Conservation (phyloP, 2,888 invertebrate species). For the Lobophora halterata region DNA sequence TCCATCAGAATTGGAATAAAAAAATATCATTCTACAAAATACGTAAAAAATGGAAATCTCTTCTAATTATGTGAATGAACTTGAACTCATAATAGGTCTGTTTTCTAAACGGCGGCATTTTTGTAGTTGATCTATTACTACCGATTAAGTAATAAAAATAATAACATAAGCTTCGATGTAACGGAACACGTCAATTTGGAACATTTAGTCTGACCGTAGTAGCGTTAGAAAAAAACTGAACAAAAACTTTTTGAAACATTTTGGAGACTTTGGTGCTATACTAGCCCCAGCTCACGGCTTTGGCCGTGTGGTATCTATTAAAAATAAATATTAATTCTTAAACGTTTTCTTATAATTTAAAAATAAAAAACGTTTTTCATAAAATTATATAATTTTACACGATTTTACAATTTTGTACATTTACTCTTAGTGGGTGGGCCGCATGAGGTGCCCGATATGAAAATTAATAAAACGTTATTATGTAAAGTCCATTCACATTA, state of each 20-base stretch:
- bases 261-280: too few species aligned
- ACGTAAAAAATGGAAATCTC: too few species aligned
- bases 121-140: conserved; percentile 50
- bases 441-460: conserved; percentile 10
- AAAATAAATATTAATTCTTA: too few species aligned
- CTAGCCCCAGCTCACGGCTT: too few species aligned
- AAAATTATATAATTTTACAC: conserved; percentile 8
- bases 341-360: too few species aligned
- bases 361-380: conserved; percentile 9
- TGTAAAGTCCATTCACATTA: conserved; percentile 5
- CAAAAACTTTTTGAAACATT: conserved; percentile 15
- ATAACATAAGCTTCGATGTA: conserved; percentile 53
- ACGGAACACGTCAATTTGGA: conserved; percentile 62
- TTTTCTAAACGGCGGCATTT: conserved; percentile 37
- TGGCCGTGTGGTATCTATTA: too few species aligned
- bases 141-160: conserved; percentile 70
- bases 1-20: too few species aligned
- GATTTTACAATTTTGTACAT: conserved; percentile 6
- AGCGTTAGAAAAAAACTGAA: conserved; percentile 30
- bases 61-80: conserved; percentile 13
- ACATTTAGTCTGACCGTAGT: conserved; percentile 37
- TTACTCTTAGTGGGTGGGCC: conserved; percentile 18
- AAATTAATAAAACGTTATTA: conserved; percentile 20
- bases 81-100: conserved; percentile 29
- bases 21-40: not conserved